Conservation (phyloP, 2,113 vertebrate species). For the Rhineura floridana region DNA sequence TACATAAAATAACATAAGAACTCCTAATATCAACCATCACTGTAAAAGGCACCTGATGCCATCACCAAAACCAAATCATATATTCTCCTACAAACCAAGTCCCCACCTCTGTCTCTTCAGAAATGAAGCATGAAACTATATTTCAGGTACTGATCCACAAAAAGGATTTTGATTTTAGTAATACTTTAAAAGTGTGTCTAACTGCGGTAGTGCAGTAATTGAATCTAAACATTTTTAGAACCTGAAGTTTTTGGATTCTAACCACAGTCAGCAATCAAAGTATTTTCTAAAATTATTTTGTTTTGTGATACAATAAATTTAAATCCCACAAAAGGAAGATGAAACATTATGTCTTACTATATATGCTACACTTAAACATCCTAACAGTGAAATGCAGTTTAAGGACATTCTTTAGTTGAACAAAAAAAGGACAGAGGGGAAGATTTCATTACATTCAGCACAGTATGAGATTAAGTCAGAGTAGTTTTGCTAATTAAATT, state of each 20-base stretch:
- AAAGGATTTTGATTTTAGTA: slow-evolving; percentile 85
- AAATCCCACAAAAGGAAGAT: slow-evolving; percentile 72
- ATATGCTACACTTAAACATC: slow-evolving; percentile 78
- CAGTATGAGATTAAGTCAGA: slow-evolving; percentile 87
- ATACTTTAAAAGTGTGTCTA: slow-evolving; percentile 83
- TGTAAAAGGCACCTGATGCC: too few relatives aligned
- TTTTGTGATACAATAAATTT: slow-evolving; percentile 78
- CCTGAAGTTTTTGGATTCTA: slow-evolving; percentile 11
- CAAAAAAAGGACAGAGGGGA: slow-evolving; percentile 58
- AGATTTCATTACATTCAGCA: slow-evolving; percentile 84
- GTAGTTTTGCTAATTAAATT: slow-evolving; percentile 99
- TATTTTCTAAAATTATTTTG: slow-evolving; percentile 82
- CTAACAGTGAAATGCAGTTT: slow-evolving; percentile 71
- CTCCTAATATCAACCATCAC: too few relatives aligned
- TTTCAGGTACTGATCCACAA: slow-evolving; percentile 81
- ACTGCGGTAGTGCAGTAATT: slow-evolving; percentile 82
- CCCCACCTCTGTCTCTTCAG: slow-evolving; percentile 61
- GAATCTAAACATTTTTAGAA: slow-evolving; percentile 77
- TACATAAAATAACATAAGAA: too few relatives aligned
- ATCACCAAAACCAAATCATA: too few relatives aligned
- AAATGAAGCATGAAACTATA: slow-evolving; percentile 78
- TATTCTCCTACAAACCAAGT: too few relatives aligned
- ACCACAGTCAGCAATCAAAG: slow-evolving; percentile 75
- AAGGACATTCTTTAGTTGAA: slow-evolving; percentile 77
- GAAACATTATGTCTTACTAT: slow-evolving; percentile 73